Conservation (phyloP, 2,113 vertebrate species). For the Capreolus pygargus region DNA sequence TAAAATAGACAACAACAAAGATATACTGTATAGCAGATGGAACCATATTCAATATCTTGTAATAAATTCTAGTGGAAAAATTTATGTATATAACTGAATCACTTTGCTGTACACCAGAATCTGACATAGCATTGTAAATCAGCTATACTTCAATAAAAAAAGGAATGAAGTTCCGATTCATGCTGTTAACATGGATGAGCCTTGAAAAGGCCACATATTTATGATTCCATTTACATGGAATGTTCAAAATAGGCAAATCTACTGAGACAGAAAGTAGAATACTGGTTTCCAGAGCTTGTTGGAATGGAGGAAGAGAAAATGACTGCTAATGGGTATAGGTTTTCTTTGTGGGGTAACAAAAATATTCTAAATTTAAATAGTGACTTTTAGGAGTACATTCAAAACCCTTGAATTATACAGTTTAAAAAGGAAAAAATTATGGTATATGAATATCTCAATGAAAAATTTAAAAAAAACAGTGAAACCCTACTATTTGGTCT, state of each 20-base stretch:
- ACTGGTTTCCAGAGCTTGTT: not conserved
- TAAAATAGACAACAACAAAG: not conserved
- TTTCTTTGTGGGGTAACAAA: not conserved
- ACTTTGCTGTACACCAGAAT: not conserved
- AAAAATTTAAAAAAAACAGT: not conserved
- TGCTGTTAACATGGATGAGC: not conserved
- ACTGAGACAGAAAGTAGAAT: not conserved
- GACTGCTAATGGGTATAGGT: not conserved
- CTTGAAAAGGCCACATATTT: not conserved
- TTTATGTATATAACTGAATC: not conserved
- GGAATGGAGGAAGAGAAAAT: not conserved
- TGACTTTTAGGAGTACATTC: not conserved
- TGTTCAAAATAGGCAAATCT: not conserved
- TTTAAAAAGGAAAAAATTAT: not conserved
- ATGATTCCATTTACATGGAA: not conserved
- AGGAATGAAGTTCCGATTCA: not conserved
- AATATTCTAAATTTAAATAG: not conserved
- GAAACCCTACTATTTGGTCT: not conserved
- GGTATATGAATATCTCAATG: not conserved
- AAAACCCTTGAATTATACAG: not conserved
- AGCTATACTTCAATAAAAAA: not conserved
- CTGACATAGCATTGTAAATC: not conserved
- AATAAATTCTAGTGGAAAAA: not conserved
- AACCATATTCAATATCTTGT: not conserved
- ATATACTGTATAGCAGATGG: too few relatives aligned